These are phyloP conservation scores for Vipera ursinii DNA, from an alignment of 2,797 vertebrate species.

Conservation along the genomic window DNA sequence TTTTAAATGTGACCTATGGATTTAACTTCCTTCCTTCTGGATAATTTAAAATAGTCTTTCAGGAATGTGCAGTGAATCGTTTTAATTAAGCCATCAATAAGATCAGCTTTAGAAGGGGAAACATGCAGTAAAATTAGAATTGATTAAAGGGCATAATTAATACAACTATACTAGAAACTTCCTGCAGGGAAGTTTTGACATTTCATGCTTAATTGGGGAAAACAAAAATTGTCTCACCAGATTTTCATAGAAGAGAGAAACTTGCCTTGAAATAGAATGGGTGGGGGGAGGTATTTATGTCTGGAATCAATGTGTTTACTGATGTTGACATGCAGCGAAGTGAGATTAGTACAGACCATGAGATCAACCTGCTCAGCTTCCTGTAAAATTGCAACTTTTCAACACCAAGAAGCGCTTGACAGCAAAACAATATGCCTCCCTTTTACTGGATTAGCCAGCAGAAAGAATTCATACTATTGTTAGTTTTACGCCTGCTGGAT, in stretches of 20 bases:
- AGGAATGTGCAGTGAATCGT: slow-evolving; percentile 49
- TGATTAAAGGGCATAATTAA: slow-evolving; percentile 30
- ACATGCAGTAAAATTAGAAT: slow-evolving; percentile 29
- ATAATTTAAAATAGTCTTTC: slow-evolving; percentile 57
- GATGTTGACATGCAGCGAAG: not conserved
- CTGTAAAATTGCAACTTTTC: not conserved
- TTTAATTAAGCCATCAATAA: slow-evolving; percentile 64
- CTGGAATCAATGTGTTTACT: not conserved
- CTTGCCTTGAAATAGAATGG: not conserved
- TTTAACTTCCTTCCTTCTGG: slow-evolving; percentile 49
- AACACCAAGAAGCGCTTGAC: not conserved
- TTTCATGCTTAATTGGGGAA: not conserved
- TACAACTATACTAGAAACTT: slow-evolving; percentile 5
- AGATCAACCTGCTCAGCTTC: not conserved
- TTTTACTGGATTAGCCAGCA: not conserved
- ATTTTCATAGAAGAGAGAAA: slow-evolving; percentile 4
- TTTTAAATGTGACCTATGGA: slow-evolving; percentile 44
- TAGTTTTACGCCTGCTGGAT: not conserved
- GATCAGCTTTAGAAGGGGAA: slow-evolving; percentile 42
- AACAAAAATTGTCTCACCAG: not conserved
- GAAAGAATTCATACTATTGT: not conserved
- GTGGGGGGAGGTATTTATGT: not conserved
- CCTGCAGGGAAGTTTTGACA: not conserved
- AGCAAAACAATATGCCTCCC: not conserved
- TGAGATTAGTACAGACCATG: not conserved